These are phyloP conservation scores for Fregetta grallaria DNA, from an alignment of 2,113 vertebrate species.

Conservation along the genomic window DNA sequence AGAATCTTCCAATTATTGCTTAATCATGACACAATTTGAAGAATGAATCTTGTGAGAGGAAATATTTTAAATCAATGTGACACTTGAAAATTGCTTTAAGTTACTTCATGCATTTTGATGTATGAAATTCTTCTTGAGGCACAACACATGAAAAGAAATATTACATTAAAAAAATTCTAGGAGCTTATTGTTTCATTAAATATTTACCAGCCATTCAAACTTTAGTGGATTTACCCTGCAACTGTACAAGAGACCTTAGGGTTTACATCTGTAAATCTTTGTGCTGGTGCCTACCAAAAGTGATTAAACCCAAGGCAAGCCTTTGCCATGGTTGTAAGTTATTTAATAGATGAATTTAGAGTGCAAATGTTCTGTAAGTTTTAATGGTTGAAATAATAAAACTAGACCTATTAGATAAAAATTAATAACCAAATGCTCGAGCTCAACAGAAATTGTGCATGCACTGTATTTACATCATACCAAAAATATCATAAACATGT, in stretches of 20 bases:
- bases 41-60: background rate
- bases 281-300: background rate
- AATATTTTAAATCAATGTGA: slow-evolving; percentile 43
- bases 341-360: background rate
- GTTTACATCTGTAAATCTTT: slow-evolving; percentile 26
- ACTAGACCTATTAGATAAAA: background rate
- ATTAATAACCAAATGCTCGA: background rate
- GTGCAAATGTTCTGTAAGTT: background rate
- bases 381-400: slow-evolving; percentile 31
- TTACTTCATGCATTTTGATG: slow-evolving; percentile 37
- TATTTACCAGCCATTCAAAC: slow-evolving; percentile 45
- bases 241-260: background rate
- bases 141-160: slow-evolving; percentile 46
- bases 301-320: slow-evolving; percentile 4
- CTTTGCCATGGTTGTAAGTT: background rate
- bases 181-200: slow-evolving; percentile 56
- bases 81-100: slow-evolving; percentile 47
- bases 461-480: background rate
- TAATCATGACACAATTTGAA: slow-evolving; percentile 24
- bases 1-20: slow-evolving; percentile 23
- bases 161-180: background rate
- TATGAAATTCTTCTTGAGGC: slow-evolving; percentile 35
- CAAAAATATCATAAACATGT: background rate
- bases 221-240: slow-evolving; percentile 33
- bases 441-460: background rate